Percentiles rank a stretch among this genome's conserved stretches.
phyloP scores from a whole-genome alignment of 2,797 vertebrate genomes.

The Leptodactylus fallax region DNA sequence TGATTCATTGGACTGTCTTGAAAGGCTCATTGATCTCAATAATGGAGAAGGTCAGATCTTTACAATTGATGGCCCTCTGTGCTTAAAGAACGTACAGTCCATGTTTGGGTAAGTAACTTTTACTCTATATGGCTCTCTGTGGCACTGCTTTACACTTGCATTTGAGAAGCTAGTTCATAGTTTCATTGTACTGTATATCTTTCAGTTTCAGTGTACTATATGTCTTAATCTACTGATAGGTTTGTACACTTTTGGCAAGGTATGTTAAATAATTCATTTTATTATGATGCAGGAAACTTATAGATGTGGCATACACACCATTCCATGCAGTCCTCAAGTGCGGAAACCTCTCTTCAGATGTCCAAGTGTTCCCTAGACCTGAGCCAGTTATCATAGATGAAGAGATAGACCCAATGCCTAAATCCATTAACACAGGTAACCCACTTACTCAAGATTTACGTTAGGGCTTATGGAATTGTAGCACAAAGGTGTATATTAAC shows the following conservation, averaged over 20 bases:
- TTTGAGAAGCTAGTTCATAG: neutral
- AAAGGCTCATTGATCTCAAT: constrained; percentile 89
- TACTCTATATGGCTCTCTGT: neutral
- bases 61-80: constrained; percentile 92
- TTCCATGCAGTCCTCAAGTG: constrained; percentile 96
- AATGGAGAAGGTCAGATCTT: constrained; percentile 97
- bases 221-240: neutral
- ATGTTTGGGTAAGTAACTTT: constrained; percentile 91
- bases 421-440: constrained; percentile 89
- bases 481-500: neutral
- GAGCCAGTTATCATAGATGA: constrained; percentile 93
- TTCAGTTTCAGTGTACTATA: no score
- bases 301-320: constrained; percentile 93
- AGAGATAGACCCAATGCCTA: constrained; percentile 92
- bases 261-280: neutral
- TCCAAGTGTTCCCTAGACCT: constrained; percentile 97
- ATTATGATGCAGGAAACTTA: constrained; percentile 84
- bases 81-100: constrained; percentile 95
- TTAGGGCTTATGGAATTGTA: neutral
- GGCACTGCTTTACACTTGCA: neutral
- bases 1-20: constrained; percentile 91
- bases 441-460: neutral
- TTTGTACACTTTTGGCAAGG: neutral
- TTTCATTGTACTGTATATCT: no score
- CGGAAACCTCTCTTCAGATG: constrained; percentile 93